Conservation (phyloP, 2,797 vertebrate genomes). For the Hydrophis major region DNA sequence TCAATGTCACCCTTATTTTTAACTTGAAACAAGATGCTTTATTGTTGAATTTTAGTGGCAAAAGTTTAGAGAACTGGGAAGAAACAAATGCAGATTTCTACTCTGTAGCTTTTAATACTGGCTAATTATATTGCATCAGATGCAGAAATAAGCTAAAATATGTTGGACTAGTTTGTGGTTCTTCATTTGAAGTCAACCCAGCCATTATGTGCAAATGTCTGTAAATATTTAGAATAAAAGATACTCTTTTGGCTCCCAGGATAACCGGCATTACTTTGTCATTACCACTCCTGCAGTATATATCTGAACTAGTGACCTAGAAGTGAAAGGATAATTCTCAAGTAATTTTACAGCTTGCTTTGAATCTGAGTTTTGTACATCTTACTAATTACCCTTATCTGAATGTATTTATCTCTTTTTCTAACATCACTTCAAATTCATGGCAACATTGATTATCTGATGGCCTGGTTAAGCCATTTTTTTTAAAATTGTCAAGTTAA, state of each 20-base stretch:
- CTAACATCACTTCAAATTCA: not conserved
- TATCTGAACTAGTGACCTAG: conserved; percentile 3
- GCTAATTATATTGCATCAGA: not conserved
- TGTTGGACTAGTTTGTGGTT: not conserved
- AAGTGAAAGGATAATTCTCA: not conserved
- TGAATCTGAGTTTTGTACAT: not conserved
- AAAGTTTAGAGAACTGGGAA: not conserved
- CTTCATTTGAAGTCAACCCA: not conserved
- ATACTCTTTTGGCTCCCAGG: not conserved
- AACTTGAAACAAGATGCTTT: not conserved
- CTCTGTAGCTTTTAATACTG: not conserved
- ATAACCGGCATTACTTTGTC: not conserved
- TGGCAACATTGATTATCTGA: not conserved
- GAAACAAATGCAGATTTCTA: not conserved
- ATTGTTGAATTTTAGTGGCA: not conserved
- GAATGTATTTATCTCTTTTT: conserved; percentile 12
- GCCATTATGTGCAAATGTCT: not conserved
- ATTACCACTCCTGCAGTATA: not conserved
- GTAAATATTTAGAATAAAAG: not conserved
- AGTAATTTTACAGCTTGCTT: not conserved
- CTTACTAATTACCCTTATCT: conserved; percentile 14
- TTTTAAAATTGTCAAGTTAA: not conserved
- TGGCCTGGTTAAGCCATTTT: conserved; percentile 13
- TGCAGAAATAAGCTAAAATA: not conserved
- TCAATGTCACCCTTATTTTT: not conserved